Base-by-base conservation (phyloP, 2,888 invertebrate species). In the Willowsia nigromaculata region DNA sequence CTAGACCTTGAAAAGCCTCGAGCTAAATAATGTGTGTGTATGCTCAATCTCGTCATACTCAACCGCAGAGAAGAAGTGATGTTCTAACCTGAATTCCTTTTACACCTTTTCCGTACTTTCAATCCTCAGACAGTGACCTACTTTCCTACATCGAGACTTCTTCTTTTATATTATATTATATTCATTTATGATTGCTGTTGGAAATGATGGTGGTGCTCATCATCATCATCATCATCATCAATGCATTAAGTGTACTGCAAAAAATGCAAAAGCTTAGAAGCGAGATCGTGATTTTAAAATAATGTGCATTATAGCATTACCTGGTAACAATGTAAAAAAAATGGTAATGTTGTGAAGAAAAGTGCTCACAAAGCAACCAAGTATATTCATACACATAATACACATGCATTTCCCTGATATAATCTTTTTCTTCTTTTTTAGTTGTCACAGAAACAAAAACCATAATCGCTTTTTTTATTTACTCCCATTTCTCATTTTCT, bases 1-100 rank as follows among this genome's bases (percentile, higher is more conserved):
- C 92, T 92, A 92, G 92, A 92, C 92, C 92, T 92, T 92, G 92
- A 92, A 92, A 90, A 91, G 91, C 92, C 92, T 91, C 91, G 90
- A 91, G 92, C 90, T 91, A 91, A 86, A 91, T 84, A 80, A 56
- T 62, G 80, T 87, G 68, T 80, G 62, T 80, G 74, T 80, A 74
- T 53, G 74, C 37, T 89, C 27, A 81, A 81, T 62, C 81, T 62
- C 81, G 53, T 62, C 40, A 81, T 80, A 80, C 56, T 59, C 25
- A 88, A 83, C 88, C 83, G 76, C 76, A 86, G 27, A 80, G 78
- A 56, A 80, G 78, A 56, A 56, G 37, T 80, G 56, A 80, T 86
- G 80, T 85, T 80, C 88, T 92, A 91, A 91, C 92, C 92, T 92
- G 91, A 92, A 92, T 92, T 92, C 92, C 91, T 90, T 88, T 85